Evolutionary conservation across 1,140 invertebrate genomes (phyloP).

Genomic region (Drosophila kepulauana): DNA sequence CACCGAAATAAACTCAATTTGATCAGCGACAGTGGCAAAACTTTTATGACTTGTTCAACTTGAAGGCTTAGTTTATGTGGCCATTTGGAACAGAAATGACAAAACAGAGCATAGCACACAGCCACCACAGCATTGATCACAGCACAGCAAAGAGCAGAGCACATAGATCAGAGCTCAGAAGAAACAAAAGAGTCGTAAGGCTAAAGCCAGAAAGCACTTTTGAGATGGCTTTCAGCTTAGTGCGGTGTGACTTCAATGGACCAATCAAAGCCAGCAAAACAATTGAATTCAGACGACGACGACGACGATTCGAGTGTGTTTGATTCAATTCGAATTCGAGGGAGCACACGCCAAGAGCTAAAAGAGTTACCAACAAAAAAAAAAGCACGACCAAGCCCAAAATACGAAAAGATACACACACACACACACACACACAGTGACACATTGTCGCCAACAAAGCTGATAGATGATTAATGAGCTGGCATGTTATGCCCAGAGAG

Average conservation of each 20-base stretch:
- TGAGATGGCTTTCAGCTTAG: slow-evolving; percentile 73
- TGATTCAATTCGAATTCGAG: slow-evolving; percentile 34
- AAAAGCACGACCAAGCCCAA: slow-evolving; percentile 54
- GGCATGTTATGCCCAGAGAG: slow-evolving; percentile 37
- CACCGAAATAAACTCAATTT: too few species aligned
- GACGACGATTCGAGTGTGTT: not conserved
- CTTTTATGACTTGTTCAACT: too few species aligned
- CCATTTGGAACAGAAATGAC: not conserved
- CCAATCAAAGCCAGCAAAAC: slow-evolving; percentile 62
- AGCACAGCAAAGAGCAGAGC: not conserved
- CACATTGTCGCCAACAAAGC: slow-evolving; percentile 72
- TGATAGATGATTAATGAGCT: slow-evolving; percentile 79
- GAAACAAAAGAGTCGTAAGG: slow-evolving; percentile 16
- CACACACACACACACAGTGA: slow-evolving; percentile 47
- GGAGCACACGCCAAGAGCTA: slow-evolving; percentile 60
- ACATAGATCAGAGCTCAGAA: slow-evolving; percentile 14
- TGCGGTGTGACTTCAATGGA: slow-evolving; percentile 69
- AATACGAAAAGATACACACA: slow-evolving; percentile 25
- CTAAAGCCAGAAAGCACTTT: slow-evolving; percentile 55
- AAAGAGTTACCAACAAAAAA: not conserved
- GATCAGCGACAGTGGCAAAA: too few species aligned
- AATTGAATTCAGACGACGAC: slow-evolving; percentile 46
- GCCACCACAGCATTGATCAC: too few species aligned
- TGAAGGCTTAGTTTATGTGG: too few species aligned
- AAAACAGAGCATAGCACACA: slow-evolving; percentile 1